Conservation (phyloP, 2,113 vertebrate genomes). For the Hippocampus zosterae region DNA sequence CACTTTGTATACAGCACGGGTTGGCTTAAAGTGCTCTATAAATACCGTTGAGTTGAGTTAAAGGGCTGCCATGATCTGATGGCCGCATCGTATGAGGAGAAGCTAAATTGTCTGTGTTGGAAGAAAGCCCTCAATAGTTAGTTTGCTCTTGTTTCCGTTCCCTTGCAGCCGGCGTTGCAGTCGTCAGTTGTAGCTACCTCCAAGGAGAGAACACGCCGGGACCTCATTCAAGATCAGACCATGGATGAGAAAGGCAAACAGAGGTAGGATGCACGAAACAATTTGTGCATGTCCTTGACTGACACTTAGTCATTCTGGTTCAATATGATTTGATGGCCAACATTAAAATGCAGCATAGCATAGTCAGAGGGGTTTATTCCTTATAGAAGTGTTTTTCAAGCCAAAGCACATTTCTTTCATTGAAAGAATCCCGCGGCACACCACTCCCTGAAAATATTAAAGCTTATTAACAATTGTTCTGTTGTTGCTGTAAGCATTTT, state of each 20-base stretch:
- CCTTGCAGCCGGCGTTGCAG: constrained; percentile 89
- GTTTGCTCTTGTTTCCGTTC: constrained; percentile 4
- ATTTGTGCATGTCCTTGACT: neutral
- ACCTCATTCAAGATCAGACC: constrained; percentile 98
- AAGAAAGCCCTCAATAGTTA: neutral
- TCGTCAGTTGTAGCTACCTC: constrained; percentile 99
- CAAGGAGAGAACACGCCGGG: constrained; percentile 97
- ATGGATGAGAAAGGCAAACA: constrained; percentile 98
- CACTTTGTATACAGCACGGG: too few relatives aligned
- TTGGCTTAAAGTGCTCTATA: too few relatives aligned
- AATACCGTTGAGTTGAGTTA: too few relatives aligned
- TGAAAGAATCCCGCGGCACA: too few relatives aligned
- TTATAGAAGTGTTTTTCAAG: too few relatives aligned
- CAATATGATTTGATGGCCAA: neutral
- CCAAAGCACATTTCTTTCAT: too few relatives aligned
- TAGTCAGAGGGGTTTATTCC: too few relatives aligned
- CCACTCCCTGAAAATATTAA: too few relatives aligned
- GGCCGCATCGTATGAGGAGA: neutral
- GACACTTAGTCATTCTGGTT: neutral
- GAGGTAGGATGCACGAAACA: constrained; percentile 70
- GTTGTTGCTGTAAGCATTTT: too few relatives aligned
- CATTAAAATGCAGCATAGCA: too few relatives aligned
- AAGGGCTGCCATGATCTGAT: neutral
- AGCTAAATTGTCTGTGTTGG: neutral
- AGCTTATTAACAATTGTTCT: too few relatives aligned